These are phyloP conservation scores for Syrrhaptes paradoxus DNA, from an alignment of 2,113 vertebrate species.

Conservation along the genomic window DNA sequence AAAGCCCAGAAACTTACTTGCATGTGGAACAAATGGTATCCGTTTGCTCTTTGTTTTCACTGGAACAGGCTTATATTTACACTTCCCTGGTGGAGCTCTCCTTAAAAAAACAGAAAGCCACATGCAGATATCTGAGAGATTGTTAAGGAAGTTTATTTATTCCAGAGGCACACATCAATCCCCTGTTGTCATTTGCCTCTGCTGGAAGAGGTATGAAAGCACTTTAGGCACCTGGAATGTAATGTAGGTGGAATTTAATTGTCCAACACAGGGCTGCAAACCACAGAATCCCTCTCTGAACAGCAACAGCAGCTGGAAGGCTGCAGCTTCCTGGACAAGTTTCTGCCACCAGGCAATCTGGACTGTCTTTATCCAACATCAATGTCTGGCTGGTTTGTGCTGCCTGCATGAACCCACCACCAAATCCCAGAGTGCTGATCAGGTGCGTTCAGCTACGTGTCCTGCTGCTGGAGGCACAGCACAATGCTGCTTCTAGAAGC, in stretches of 20 bases:
- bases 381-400: not conserved
- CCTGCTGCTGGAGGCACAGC: not conserved
- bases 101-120: constrained; percentile 69
- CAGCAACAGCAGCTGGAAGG: not conserved
- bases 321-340: not conserved
- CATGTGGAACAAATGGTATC: constrained; percentile 75
- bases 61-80: constrained; percentile 76
- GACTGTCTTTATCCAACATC: not conserved
- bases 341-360: not conserved
- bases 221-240: not conserved
- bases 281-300: not conserved
- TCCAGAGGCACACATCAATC: not conserved
- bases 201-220: not conserved
- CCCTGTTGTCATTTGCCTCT: not conserved
- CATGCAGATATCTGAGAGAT: not conserved
- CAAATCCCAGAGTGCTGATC: not conserved
- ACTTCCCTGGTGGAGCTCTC: constrained; percentile 85
- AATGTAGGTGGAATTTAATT: not conserved
- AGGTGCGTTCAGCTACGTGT: not conserved
- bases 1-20: constrained; percentile 75
- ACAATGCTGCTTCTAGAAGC: not conserved
- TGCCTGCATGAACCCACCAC: not conserved
- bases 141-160: not conserved
- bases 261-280: not conserved
- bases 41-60: constrained; percentile 83